Base-by-base conservation (phyloP, 2,113 vertebrate species). In the Perognathus longimembris region DNA sequence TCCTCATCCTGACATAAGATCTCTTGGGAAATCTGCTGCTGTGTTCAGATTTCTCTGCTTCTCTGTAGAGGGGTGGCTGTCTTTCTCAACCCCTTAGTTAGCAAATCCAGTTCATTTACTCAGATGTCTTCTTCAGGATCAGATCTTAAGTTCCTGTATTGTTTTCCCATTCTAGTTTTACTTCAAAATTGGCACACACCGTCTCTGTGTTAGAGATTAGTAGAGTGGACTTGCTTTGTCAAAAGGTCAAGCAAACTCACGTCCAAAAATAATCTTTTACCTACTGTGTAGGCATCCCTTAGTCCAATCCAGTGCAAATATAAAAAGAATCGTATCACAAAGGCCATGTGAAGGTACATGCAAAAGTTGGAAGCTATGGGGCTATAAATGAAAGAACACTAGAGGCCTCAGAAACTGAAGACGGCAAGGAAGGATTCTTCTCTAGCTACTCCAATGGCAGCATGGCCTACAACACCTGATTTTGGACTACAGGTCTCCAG, bases 1-100 rank as follows among this genome's bases (percentile, higher is more conserved):
- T 98, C 88, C 97, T 97, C 94, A 96, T 92, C 94, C 86, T 98
- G 98, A 97, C 97, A 98, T 76, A 86, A 71, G 83, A 97, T 97
- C 98, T 97, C 98, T 95, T 75, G 97, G 96, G 98, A 97, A 90
- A 92, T 88, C 92, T 96, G 95, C 96, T 97, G 91, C 95, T 96
- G 94, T 96, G 97, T 96, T 87, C 91, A 90, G 94, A 88, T 97
- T 97, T 96, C 90, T 92, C 96, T 94, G 90, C 84, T 76, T 94
- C 70, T 93, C 63, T 94, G 96, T 71, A 45, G 76, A 89, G 54
- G 45, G 6, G 67, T 96, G 88, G 89, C 94, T 95, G 74, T 97
- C 85, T 96, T 83, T 86, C 91, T 61, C 50, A 30, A 32, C 3
- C n/a, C 14, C 21, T 54, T 74, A 73, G 24, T 20, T 79, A 80